Evolutionary conservation across 2,113 vertebrate species (phyloP), one percentile per base, ranked within the genome.

Genomic region (Poeciliopsis turrubarensis): DNA sequence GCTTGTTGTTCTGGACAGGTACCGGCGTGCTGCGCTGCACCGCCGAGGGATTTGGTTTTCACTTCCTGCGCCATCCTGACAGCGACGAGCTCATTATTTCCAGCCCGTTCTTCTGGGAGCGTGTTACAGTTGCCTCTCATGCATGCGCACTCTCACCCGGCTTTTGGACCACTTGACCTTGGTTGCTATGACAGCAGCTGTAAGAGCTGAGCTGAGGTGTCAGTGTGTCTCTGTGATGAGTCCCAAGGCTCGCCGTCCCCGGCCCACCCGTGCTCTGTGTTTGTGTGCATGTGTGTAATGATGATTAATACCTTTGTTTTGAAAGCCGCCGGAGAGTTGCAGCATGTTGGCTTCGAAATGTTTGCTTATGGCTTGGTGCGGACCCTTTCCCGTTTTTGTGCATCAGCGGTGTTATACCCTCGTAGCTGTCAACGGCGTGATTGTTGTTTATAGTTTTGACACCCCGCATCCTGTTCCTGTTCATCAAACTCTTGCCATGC

Each of bases 221-320:
- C 89, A 80, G 82, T 72, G 86, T 80, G 82, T 85, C 81, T 90
- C 87, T 92, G 54, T 89, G 89, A 92, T 75, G 78, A 89, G 89
- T 92, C 92, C 89, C 87, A 54, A 68, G 87, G 91, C 81, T 3
- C 79, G 75, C 73, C 72, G 77, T 62, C 79, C 68, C 72, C 72
- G 68, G 82, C 86, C 86, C 86, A 89, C 89, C 87, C 79, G 68
- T 80, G 75, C 79, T 87, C 68, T 75, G 64, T 19, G 64, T 86
- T 78, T 83, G 84, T 86, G 84, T 88, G 89, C 81, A 60, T 87
- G 87, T 89, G 84, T 85, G 85, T 92, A 92, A 92, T 92, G 90
- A 92, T 94, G 92, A 94, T 94, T 93, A 92, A 94, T 94, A 91
- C 83, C 88, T 91, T 91, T 93, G 92, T 94, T 94, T 93, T 91